Conservation (phyloP, 1,140 invertebrate species). For the Drosophila melanogaster region Release_6_plus_ISO1_MT NT_033777.3:11390501-11391000, state of each 20-base stretch:
- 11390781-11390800: slow-evolving; percentile 48
- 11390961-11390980: slow-evolving; percentile 9
- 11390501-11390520: slow-evolving; percentile 60
- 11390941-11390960: slow-evolving; percentile 79
- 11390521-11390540: slow-evolving; percentile 73
- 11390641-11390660: slow-evolving; percentile 62
- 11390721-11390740: background rate
- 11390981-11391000: slow-evolving; percentile 12
- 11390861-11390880: slow-evolving; percentile 82
- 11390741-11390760: slow-evolving; percentile 31
- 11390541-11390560: slow-evolving; percentile 79
- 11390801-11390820: background rate
- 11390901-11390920: slow-evolving; percentile 1
- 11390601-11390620: background rate
- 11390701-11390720: background rate
- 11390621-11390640: slow-evolving; percentile 29
- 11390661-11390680: slow-evolving; percentile 53
- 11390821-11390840: slow-evolving; percentile 5
- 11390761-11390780: slow-evolving; percentile 81
- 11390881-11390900: slow-evolving; percentile 62
- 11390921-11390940: slow-evolving; percentile 76
- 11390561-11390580: slow-evolving; percentile 84
- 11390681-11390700: slow-evolving; percentile 9
- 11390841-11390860: slow-evolving; percentile 45
- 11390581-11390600: slow-evolving; percentile 71